Conservation (phyloP, 2,113 vertebrate species). For the Penelope pileata region DNA sequence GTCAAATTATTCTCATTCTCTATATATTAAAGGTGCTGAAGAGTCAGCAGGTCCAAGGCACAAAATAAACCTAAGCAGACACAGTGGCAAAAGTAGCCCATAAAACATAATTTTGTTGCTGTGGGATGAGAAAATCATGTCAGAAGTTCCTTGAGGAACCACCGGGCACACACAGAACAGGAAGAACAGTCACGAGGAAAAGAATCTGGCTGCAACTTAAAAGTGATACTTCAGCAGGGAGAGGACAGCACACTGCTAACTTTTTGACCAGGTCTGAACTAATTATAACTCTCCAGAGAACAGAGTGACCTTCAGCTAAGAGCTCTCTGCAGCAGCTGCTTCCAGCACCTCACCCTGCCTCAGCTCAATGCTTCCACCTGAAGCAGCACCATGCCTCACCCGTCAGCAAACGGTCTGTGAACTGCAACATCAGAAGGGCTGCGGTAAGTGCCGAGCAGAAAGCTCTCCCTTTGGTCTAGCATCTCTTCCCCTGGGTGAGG, state of each 20-base stretch:
- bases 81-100: not conserved
- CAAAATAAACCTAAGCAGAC: not conserved
- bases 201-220: not conserved
- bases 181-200: not conserved
- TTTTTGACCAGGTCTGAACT: not conserved
- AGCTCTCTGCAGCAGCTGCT: not conserved
- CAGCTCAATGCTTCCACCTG: not conserved
- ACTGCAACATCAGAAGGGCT: not conserved
- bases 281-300: not conserved
- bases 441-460: not conserved
- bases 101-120: not conserved
- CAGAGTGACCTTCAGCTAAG: accelerated
- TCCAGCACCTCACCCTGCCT: not conserved
- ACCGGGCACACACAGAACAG: not conserved
- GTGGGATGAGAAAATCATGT: not conserved
- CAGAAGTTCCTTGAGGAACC: not conserved
- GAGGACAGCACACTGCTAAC: not conserved
- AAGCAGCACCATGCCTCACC: not conserved
- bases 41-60: constrained; percentile 4
- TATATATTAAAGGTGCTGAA: not conserved
- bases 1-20: not conserved
- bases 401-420: accelerated
- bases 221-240: not conserved
- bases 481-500: not conserved
- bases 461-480: not conserved